A percentile compares a stretch with the other conserved stretches of the same genome.
Evolutionary conservation across 1,140 invertebrate genomes (phyloP).

Genomic region (Araneus ventricosus): DNA sequence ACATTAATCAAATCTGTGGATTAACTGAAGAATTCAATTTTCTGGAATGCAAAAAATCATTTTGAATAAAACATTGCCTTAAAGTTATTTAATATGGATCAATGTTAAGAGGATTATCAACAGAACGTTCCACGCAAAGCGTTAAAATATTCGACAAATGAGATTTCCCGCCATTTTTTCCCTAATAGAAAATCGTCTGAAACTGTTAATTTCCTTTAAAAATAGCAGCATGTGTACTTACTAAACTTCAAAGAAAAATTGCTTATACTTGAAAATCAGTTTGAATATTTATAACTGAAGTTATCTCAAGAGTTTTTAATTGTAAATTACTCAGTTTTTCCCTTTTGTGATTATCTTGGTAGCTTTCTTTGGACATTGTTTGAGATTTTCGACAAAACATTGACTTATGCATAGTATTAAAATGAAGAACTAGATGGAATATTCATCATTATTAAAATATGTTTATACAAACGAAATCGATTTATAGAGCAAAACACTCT

Average conservation of each 20-base stretch:
- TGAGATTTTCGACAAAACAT: too few species aligned
- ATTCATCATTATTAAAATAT: too few species aligned
- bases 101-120: constrained; percentile 61
- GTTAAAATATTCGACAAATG: constrained; percentile 26
- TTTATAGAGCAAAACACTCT: too few species aligned
- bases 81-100: constrained; percentile 59
- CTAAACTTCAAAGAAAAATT: neutral
- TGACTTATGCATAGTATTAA: too few species aligned
- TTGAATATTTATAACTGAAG: neutral
- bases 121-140: neutral
- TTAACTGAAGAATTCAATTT: constrained; percentile 24
- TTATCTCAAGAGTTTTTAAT: neutral
- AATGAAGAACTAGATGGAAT: too few species aligned
- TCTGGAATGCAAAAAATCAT: neutral
- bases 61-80: constrained; percentile 52
- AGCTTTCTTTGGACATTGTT: neutral
- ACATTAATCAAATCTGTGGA: constrained; percentile 23
- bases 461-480: too few species aligned
- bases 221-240: neutral
- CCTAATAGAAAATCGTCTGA: neutral
- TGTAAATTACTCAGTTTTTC: neutral
- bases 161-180: neutral
- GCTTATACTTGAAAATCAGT: neutral
- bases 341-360: neutral
- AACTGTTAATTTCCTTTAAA: neutral